These are phyloP conservation scores for Dendrolimus pini DNA, from an alignment of 2,888 invertebrate species.

Conservation along the genomic window DNA sequence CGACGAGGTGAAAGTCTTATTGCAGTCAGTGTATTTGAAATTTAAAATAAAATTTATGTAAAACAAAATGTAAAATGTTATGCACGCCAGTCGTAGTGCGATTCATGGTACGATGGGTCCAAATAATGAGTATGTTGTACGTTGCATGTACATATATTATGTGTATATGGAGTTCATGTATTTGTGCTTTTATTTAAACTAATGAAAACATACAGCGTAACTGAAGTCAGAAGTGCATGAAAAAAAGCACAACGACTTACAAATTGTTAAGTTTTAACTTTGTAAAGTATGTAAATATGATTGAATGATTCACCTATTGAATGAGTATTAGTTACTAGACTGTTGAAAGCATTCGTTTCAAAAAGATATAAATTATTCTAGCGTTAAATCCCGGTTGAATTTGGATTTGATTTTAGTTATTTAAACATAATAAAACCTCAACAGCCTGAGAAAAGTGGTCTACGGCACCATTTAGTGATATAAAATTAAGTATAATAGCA, in stretches of 20 bases:
- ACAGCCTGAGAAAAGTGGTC: too few relatives aligned
- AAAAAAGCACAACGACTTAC: neutral
- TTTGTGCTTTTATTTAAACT: neutral
- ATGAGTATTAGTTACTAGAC: too few relatives aligned
- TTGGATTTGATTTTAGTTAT: too few relatives aligned
- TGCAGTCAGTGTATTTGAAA: too few relatives aligned
- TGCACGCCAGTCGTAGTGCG: slow-evolving; percentile 8
- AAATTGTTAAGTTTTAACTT: neutral
- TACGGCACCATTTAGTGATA: too few relatives aligned
- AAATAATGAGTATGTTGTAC: slow-evolving; percentile 30
- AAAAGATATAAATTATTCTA: too few relatives aligned
- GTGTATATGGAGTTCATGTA: neutral
- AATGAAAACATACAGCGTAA: neutral
- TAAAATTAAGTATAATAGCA: too few relatives aligned
- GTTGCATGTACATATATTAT: slow-evolving; percentile 6
- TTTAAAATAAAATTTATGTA: neutral
- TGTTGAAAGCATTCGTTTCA: too few relatives aligned
- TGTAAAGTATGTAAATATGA: neutral
- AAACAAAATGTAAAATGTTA: slow-evolving; percentile 10
- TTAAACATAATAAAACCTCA: too few relatives aligned
- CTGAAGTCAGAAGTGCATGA: neutral
- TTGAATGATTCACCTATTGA: too few relatives aligned
- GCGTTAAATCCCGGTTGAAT: too few relatives aligned
- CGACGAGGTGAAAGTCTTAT: too few relatives aligned
- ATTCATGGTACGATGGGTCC: slow-evolving; percentile 28